Base-by-base conservation (phyloP, 2,797 vertebrate genomes). In the Crocidura indochinensis region DNA sequence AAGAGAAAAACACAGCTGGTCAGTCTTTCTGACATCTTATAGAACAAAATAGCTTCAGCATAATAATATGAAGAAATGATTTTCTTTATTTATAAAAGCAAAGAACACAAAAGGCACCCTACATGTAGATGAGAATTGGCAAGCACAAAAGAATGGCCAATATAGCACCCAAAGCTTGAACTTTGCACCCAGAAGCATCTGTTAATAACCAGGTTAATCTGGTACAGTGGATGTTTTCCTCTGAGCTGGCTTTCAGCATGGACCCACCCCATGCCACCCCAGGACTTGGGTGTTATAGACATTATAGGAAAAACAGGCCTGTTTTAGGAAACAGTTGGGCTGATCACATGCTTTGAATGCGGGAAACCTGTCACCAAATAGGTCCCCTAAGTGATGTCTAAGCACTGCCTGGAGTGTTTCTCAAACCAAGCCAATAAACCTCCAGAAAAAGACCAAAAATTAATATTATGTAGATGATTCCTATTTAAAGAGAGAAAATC, bases 11-110 rank as follows among this genome's bases (percentile, higher is more conserved):
- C 26, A 47, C 2, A 44, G 26, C 76, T 79, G 10, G 26, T 6
- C 8, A 68, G 53, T 62, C 10, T 24, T 12, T 93, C 68, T 80
- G 75, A 49, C 53, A 17, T 62, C 69, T 68, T 84, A 19, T 27
- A 88, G 78, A 29, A 87, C 31, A 65, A 56, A 73, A 51, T n/a
- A 84, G 60, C 27, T n/a, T 56, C 49, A 14, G 49, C n/a, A 38
- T 24, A 84, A 73, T 27, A 31, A 24, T n/a, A 11, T 19, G 29
- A n/a, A 60, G 60, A 49, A 67, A 49, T 38, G 11, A 0, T 74
- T 3, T 46, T 27, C 44, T 2, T 46, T 68, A 20, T 62, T 51
- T 75, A 44, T 11, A 29, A 29, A 80, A 79, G 24, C n/a, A 44
- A 10, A 49, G 38, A 74, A n/a, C 49, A 68, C 14, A 8, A 79